These are phyloP conservation scores for Allolobophora icterica DNA, from an alignment of 2,888 invertebrate genomes.

Conservation along the genomic window DNA sequence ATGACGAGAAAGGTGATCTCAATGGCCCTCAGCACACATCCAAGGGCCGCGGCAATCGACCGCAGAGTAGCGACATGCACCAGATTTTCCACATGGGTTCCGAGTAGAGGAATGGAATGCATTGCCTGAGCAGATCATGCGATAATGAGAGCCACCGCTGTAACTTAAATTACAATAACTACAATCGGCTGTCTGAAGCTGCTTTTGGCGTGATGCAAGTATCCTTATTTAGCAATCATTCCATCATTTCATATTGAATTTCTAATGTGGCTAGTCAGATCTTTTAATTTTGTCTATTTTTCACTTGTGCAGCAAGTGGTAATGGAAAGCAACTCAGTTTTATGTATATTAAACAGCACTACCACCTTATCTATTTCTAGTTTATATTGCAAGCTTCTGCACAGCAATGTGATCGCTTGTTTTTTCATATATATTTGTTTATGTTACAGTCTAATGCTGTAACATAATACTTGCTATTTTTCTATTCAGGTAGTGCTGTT, in stretches of 20 bases:
- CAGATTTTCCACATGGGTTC: constrained; percentile 23
- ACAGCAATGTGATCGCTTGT: neutral
- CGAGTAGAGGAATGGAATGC: neutral
- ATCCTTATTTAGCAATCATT: neutral
- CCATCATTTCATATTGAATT: constrained; percentile 17
- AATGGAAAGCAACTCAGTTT: neutral
- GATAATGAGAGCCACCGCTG: neutral
- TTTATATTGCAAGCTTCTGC: neutral
- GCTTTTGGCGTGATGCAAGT: constrained; percentile 17
- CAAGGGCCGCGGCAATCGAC: constrained; percentile 27
- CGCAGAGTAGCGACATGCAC: constrained; percentile 28
- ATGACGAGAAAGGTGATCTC: constrained; percentile 41
- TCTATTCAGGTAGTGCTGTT: too few species aligned
- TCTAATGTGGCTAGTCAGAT: neutral
- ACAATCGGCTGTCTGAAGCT: neutral
- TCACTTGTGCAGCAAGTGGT: neutral
- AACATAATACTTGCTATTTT: neutral
- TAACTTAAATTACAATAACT: constrained; percentile 4
- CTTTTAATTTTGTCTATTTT: neutral
- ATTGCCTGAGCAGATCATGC: neutral
- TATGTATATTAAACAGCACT: neutral
- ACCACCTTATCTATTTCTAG: neutral
- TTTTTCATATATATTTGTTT: neutral
- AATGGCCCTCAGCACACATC: neutral
- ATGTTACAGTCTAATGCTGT: neutral